Percentiles rank a stretch among this genome's conserved stretches.
These are phyloP conservation scores for Ramphastos sulfuratus DNA, from an alignment of 2,113 vertebrate species.

Conservation along the genomic window DNA sequence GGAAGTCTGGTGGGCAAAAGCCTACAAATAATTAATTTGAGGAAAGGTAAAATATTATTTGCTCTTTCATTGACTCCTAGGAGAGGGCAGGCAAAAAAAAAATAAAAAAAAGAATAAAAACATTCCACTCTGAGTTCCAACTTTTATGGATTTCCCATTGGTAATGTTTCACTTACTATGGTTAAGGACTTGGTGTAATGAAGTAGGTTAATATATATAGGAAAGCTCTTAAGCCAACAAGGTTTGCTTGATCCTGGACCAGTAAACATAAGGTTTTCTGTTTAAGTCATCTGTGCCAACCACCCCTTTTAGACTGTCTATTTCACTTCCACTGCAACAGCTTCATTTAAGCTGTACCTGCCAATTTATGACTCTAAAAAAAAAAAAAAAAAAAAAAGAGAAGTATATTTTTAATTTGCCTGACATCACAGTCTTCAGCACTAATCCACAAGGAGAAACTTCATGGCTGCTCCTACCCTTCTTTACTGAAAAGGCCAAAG, in stretches of 20 bases:
- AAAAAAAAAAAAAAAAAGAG: not conserved
- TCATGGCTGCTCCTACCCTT: not conserved
- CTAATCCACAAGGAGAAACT: not conserved
- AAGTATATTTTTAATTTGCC: not conserved
- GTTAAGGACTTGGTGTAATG: conserved; percentile 1
- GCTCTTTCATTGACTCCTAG: conserved; percentile 21
- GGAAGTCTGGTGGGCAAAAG: conserved; percentile 39
- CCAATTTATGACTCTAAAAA: not conserved
- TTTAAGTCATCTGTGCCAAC: conserved; percentile 9
- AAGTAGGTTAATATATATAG: conserved; percentile 3
- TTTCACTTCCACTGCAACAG: conserved; percentile 13
- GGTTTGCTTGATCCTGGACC: conserved; percentile 32
- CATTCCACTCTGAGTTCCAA: not conserved
- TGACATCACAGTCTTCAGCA: not conserved
- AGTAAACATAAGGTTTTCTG: conserved; percentile 29
- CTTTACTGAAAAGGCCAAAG: not conserved
- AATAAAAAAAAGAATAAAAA: not conserved
- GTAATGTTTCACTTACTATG: conserved; percentile 6
- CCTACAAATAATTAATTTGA: conserved; percentile 32
- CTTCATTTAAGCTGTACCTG: conserved; percentile 4
- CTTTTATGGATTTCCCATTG: conserved; percentile 43
- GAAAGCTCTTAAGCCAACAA: not conserved
- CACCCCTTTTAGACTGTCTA: not conserved
- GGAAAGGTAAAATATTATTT: conserved; percentile 34
- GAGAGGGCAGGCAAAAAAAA: conserved; percentile 17